Evolutionary conservation across 1,140 invertebrate genomes (phyloP).

Genomic region (Cotesia chilonis): DNA sequence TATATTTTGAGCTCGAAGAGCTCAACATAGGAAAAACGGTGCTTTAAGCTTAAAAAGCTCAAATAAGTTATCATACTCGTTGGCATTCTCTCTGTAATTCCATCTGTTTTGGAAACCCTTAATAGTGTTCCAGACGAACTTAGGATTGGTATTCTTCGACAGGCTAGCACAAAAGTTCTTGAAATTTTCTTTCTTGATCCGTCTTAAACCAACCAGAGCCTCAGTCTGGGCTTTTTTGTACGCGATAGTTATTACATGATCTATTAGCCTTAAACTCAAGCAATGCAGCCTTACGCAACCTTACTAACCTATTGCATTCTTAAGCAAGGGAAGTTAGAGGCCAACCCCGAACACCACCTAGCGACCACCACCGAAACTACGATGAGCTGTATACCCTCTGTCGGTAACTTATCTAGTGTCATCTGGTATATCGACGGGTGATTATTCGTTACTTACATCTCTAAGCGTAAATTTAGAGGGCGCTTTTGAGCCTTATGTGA

Average conservation of each 20-base stretch:
- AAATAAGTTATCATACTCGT: slow-evolving; percentile 5
- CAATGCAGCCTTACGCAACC: slow-evolving; percentile 4
- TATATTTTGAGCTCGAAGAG: too few species aligned
- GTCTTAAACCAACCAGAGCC: background rate
- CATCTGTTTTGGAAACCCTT: slow-evolving; percentile 22
- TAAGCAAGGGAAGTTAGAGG: too few species aligned
- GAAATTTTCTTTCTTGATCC: slow-evolving; percentile 14
- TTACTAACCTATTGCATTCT: slow-evolving; percentile 20
- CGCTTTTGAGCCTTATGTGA: too few species aligned
- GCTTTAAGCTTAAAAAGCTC: too few species aligned
- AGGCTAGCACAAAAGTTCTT: slow-evolving; percentile 5
- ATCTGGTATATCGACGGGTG: too few species aligned
- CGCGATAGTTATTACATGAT: background rate
- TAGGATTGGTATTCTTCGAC: background rate
- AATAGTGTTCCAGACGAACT: slow-evolving; percentile 12
- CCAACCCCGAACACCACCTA: too few species aligned
- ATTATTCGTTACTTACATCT: too few species aligned
- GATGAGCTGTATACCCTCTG: too few species aligned
- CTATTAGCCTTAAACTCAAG: background rate
- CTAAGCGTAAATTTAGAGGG: too few species aligned
- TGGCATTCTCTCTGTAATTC: background rate
- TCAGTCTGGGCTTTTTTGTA: slow-evolving; percentile 10
- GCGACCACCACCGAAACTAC: too few species aligned
- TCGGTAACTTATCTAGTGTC: too few species aligned
- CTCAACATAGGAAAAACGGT: too few species aligned